Percentiles rank a stretch among this genome's conserved stretches.
These are phyloP conservation scores for Aurelia sp. DNA, from an alignment of 30 jellyfish, hydroid and myxozoan genomes.

Conservation along the genomic window DNA sequence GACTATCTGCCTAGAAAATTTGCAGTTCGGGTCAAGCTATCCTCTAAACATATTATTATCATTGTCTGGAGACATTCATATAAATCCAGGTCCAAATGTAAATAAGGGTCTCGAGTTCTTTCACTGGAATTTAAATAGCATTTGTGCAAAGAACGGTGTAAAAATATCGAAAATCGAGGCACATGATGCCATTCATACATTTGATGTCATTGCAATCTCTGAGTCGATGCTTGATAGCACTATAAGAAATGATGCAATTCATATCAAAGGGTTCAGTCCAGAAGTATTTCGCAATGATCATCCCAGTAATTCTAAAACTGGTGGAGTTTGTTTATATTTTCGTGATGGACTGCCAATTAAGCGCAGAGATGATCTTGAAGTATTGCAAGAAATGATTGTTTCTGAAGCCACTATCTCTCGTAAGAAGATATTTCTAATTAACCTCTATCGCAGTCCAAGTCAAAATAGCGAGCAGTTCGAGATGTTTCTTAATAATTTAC, in stretches of 20 bases:
- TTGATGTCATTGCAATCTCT: conserved; percentile 14
- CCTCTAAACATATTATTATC: conserved; percentile 21
- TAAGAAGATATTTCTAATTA: no score
- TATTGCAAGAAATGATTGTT: no score
- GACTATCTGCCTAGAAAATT: background rate
- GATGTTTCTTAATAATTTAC: no score
- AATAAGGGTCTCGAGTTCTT: background rate
- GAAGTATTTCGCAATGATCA: conserved; percentile 21
- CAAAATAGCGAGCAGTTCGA: no score
- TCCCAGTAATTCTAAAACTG: conserved; percentile 1
- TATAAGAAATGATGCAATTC: conserved; percentile 16
- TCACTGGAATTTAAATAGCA: background rate
- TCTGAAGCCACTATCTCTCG: no score
- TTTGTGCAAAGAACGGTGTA: background rate
- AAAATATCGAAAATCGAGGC: conserved; percentile 24
- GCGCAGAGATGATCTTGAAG: no score
- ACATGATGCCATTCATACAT: conserved; percentile 28
- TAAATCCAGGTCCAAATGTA: conserved; percentile 16
- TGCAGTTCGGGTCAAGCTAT: conserved; percentile 10
- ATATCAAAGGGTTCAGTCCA: conserved; percentile 31
- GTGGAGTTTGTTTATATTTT: no score
- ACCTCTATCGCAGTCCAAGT: no score
- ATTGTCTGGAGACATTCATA: conserved; percentile 16
- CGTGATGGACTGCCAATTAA: no score
- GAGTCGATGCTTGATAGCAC: conserved; percentile 31